Evolutionary conservation across 2,797 vertebrate genomes (phyloP).

Genomic region (Tragopan temminckii): DNA sequence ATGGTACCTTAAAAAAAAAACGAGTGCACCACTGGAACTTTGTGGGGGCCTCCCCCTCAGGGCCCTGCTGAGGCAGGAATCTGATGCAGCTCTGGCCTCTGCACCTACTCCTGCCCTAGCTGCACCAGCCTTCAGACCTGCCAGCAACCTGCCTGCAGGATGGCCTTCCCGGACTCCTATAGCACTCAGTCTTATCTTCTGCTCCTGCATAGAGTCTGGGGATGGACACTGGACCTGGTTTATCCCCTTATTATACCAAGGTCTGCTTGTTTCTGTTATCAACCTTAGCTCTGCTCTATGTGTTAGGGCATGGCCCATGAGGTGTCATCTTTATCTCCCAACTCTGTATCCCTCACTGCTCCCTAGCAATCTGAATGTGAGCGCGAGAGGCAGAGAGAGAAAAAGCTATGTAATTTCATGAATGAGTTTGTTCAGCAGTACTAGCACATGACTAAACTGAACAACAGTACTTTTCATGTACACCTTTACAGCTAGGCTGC

Average conservation of each 20-base stretch:
- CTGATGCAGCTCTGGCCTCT: accelerated
- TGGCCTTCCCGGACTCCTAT: accelerated
- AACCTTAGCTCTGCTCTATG: neutral
- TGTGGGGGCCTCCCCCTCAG: accelerated
- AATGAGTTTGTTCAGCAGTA: neutral
- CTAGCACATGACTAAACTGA: neutral
- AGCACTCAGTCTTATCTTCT: neutral
- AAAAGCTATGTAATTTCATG: neutral
- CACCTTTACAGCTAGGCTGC: neutral
- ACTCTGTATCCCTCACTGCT: accelerated
- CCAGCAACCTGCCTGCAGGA: neutral
- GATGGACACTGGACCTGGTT: no score
- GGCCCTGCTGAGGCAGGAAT: accelerated
- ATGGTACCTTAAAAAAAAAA: slow-evolving; percentile 39
- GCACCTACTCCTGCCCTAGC: neutral
- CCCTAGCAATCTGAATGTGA: neutral
- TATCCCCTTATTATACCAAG: accelerated
- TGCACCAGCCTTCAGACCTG: neutral
- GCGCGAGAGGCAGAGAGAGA: neutral
- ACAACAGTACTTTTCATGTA: neutral
- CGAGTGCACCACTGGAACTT: neutral
- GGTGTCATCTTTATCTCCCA: accelerated
- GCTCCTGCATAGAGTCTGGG: neutral
- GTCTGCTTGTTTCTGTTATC: neutral
- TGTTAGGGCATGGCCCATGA: accelerated